These are phyloP conservation scores for Prionailurus viverrinus DNA, from an alignment of 2,113 vertebrate genomes.

Conservation along the genomic window DNA sequence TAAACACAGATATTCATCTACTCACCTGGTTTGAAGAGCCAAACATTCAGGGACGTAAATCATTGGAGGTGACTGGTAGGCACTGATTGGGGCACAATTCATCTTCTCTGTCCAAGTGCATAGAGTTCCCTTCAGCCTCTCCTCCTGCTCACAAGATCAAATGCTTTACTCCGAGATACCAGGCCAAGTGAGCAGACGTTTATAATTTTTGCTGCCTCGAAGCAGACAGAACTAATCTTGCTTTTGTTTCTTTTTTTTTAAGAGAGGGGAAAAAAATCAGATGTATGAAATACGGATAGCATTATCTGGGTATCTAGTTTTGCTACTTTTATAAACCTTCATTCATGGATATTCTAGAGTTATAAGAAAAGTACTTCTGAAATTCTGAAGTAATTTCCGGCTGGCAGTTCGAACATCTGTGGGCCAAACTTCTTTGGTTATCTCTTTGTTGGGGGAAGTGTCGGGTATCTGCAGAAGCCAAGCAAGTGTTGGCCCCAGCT, in stretches of 20 bases:
- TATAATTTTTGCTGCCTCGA: slow-evolving; percentile 7
- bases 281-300: not conserved
- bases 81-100: not conserved
- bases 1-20: slow-evolving; percentile 71
- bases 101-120: not conserved
- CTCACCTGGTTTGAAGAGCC: slow-evolving; percentile 47
- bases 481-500: not conserved
- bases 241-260: slow-evolving; percentile 13
- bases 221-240: not conserved
- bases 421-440: not conserved
- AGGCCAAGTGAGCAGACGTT: not conserved
- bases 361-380: slow-evolving; percentile 7
- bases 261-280: not conserved
- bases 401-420: not conserved
- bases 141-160: not conserved
- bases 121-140: not conserved
- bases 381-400: not conserved
- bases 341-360: not conserved
- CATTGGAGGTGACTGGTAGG: not conserved
- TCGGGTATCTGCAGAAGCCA: not conserved
- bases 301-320: not conserved
- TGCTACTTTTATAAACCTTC: not conserved
- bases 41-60: slow-evolving; percentile 1
- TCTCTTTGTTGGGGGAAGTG: slow-evolving; percentile 1
- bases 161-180: not conserved